Base-by-base conservation (phyloP, 1,140 invertebrate species). In the Nasonia vitripennis region DNA sequence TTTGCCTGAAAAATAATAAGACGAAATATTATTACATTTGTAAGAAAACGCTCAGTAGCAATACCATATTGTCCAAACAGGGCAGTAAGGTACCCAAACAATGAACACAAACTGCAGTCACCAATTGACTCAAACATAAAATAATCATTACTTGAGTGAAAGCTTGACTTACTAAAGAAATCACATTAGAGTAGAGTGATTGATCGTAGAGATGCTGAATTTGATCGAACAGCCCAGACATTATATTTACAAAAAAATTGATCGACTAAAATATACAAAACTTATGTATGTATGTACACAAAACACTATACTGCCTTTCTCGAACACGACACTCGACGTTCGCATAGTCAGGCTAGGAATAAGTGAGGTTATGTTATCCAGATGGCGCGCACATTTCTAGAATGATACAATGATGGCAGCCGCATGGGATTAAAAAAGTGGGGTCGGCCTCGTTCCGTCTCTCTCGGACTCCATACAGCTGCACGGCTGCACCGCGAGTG, bases 161-260 rank as follows among this genome's bases (percentile, higher is more conserved):
- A 68, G 45, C 27, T 12, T 86, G 68, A 92, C 93, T 93, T 90
- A 95, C 95, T 88, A 95, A 88, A 86, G 93, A 89, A 79, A 94
- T 92, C 45, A 95, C 93, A 91, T 95, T 95, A 10, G 94, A 94
- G 89, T 95, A 94, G 10, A 95, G 87, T 84, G 94, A 92, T 83
- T 95, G 94, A 86, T 95, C 94, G 70, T 94, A 95, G 27, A 95
- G 89, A n/a, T 92, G 87, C 82, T 95, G 94, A 37, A 95, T 93
- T 87, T 95, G 95, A 86, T 95, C 95, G 37, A 94, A 93, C 75
- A 94, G 88, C 31, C 89, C 91, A 14, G 93, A 92, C 94, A 95
- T 94, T 87, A 27, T 31, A 23, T 89, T 92, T 85, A 81, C 27
- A 85, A 85, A 81, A 27, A 78, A 80, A 81, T 80, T 75, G 67